These are phyloP conservation scores for Pogoniulus pusillus DNA, from an alignment of 2,797 vertebrate genomes.

Conservation along the genomic window DNA sequence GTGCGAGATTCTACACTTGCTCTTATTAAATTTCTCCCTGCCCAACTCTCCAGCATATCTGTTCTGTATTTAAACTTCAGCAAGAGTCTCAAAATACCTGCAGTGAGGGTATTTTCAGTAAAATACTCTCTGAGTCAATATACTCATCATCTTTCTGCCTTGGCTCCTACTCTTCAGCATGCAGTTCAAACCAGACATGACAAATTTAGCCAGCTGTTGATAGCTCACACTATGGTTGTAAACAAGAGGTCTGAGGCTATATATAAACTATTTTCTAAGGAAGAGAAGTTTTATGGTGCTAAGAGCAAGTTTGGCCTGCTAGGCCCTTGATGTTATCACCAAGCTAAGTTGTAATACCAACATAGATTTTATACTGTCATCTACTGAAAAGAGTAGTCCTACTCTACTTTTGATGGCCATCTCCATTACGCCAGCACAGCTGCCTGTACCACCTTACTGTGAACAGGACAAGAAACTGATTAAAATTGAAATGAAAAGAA, in stretches of 20 bases:
- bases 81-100: neutral
- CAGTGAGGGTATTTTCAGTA: neutral
- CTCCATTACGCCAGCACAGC: neutral
- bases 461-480: neutral
- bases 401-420: neutral
- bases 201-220: constrained; percentile 14
- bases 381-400: neutral
- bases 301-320: neutral
- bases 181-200: neutral
- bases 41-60: too few relatives aligned
- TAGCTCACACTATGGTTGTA: neutral
- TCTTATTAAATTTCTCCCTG: too few relatives aligned
- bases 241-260: neutral
- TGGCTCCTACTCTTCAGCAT: neutral
- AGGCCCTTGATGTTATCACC: neutral
- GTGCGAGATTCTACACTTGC: too few relatives aligned
- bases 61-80: neutral
- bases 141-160: neutral
- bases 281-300: neutral
- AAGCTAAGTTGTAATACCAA: neutral
- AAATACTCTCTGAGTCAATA: neutral
- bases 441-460: neutral
- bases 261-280: neutral
- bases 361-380: neutral
- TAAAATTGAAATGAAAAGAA: neutral